A percentile compares a stretch with the other conserved stretches of the same genome.
phyloP scores from a whole-genome alignment of 2,888 invertebrate genomes.

The Melanostoma mellinum region DNA sequence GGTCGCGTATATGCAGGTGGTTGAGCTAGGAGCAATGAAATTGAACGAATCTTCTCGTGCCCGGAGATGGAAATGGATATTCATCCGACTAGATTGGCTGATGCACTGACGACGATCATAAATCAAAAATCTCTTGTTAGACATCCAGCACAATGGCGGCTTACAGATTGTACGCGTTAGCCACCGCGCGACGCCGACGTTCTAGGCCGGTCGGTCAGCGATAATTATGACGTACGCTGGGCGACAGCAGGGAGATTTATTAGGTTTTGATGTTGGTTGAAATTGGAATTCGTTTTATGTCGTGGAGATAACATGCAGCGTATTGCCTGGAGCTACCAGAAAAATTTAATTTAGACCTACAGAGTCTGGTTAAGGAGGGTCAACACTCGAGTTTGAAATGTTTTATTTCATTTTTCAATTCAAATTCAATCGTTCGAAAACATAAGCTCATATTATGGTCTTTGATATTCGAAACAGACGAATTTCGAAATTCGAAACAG shows the following conservation, averaged over 20 bases:
- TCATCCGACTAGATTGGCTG: constrained; percentile 22
- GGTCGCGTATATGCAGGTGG: constrained; percentile 20
- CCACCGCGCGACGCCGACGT: constrained; percentile 15
- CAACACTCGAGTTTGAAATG: no score
- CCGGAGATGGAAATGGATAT: constrained; percentile 57
- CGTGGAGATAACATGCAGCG: neutral
- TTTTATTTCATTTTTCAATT: no score
- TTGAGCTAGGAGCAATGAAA: neutral
- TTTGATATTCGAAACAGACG: no score
- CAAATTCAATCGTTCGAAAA: no score
- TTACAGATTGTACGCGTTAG: constrained; percentile 44
- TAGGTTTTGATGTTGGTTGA: constrained; percentile 30
- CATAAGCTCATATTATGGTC: no score
- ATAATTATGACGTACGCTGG: constrained; percentile 66
- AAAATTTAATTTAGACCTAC: constrained; percentile 10
- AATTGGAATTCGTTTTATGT: constrained; percentile 8
- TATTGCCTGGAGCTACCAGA: constrained; percentile 14
- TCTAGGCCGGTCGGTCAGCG: constrained; percentile 16
- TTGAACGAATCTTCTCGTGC: constrained; percentile 14
- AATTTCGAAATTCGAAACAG: no score
- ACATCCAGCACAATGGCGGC: constrained; percentile 55
- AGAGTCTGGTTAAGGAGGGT: neutral
- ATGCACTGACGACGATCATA: constrained; percentile 50
- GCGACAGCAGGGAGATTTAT: constrained; percentile 58
- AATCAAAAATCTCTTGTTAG: constrained; percentile 68